A percentile compares a stretch with the other conserved stretches of the same genome.
Evolutionary conservation across 2,113 vertebrate genomes (phyloP).

Genomic region (Syrrhaptes paradoxus): DNA sequence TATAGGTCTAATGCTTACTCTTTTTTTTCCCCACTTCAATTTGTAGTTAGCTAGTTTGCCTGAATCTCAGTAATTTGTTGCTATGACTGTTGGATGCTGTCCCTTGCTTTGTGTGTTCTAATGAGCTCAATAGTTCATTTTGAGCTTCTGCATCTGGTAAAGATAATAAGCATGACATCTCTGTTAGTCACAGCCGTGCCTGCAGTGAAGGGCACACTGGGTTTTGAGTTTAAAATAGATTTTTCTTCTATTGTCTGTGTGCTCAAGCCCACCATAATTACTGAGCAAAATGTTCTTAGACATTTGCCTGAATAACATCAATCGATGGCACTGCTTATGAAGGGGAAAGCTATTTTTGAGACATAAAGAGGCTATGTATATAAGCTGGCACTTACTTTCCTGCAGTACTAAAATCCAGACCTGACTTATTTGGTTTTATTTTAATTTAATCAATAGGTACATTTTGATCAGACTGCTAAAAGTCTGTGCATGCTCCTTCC

Average conservation of each 20-base stretch:
- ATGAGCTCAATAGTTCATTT: conserved; percentile 54
- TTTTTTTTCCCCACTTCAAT: conserved; percentile 5
- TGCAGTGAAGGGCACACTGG: conserved; percentile 1
- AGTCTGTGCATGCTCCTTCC: background rate
- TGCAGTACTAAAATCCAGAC: background rate
- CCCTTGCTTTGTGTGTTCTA: conserved; percentile 55
- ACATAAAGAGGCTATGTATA: background rate
- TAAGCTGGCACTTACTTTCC: background rate
- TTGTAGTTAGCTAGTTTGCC: conserved; percentile 39
- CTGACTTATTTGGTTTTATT: background rate
- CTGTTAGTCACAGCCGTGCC: conserved; percentile 65
- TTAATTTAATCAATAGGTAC: background rate
- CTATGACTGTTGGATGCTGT: conserved; percentile 49
- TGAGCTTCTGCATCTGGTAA: conserved; percentile 56
- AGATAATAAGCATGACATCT: conserved; percentile 64
- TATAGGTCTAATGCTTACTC: background rate
- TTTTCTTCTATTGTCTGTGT: conserved; percentile 27
- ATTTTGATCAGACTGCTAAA: background rate
- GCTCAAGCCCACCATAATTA: conserved; percentile 41
- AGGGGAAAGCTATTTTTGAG: conserved; percentile 23
- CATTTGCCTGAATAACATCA: conserved; percentile 41
- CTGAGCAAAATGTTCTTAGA: conserved; percentile 64
- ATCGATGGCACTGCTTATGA: conserved; percentile 40
- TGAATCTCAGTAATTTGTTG: conserved; percentile 53
- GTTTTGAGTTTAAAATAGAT: conserved; percentile 65